Evolutionary conservation across 1,140 invertebrate species (phyloP).

Genomic region (Grapholita molesta): DNA sequence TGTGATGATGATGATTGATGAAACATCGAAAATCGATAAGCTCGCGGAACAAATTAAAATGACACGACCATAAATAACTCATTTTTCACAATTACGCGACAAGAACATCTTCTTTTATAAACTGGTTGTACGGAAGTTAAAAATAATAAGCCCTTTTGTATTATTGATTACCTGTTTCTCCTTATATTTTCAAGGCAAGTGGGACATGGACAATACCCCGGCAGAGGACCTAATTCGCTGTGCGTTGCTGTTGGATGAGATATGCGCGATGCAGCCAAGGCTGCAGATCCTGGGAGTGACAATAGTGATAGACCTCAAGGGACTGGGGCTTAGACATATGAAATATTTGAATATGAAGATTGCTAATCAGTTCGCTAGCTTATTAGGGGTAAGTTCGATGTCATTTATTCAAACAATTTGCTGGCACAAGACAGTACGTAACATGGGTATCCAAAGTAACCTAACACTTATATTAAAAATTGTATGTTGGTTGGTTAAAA

Average conservation of each 20-base stretch:
- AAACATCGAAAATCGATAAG: too few species aligned
- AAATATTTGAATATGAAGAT: slow-evolving; percentile 6
- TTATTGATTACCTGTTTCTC: not conserved
- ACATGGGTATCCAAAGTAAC: too few species aligned
- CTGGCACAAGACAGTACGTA: too few species aligned
- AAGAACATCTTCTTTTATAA: not conserved
- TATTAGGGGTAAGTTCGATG: slow-evolving; percentile 8
- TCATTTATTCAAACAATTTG: too few species aligned
- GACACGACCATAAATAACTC: too few species aligned
- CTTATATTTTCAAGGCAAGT: slow-evolving; percentile 77
- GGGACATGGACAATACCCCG: slow-evolving; percentile 82
- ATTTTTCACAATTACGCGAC: not conserved
- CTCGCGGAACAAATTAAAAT: too few species aligned
- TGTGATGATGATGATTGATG: too few species aligned
- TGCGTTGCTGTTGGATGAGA: slow-evolving; percentile 83
- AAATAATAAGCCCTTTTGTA: not conserved
- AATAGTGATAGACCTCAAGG: slow-evolving; percentile 85
- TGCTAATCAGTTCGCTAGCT: slow-evolving; percentile 1
- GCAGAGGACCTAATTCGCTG: slow-evolving; percentile 85
- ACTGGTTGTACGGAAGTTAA: not conserved
- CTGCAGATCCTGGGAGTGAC: slow-evolving; percentile 86
- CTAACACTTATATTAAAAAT: too few species aligned
- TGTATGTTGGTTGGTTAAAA: too few species aligned
- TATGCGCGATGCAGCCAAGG: slow-evolving; percentile 84
- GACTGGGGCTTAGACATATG: slow-evolving; percentile 75